A percentile compares a stretch with the other conserved stretches of the same genome.
Conservation (phyloP, 2,888 invertebrate species). For the Hybos culiciformis region DNA sequence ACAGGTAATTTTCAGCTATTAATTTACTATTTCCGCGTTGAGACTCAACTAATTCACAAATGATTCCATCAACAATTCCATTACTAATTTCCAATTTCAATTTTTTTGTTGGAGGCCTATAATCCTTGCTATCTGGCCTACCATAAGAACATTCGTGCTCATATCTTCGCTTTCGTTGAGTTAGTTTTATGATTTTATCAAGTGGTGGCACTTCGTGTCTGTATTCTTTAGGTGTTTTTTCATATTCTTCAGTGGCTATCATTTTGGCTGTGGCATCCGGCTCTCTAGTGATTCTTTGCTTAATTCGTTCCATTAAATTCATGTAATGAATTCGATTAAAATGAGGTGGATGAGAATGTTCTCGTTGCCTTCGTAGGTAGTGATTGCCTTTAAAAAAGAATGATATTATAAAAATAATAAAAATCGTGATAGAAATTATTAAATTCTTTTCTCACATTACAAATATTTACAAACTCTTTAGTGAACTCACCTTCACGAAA, state of each 20-base stretch:
- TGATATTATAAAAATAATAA: not conserved
- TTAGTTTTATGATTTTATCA: not conserved
- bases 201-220: not conserved
- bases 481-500: not conserved
- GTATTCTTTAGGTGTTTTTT: not conserved
- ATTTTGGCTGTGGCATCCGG: not conserved
- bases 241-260: not conserved
- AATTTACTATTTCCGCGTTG: not conserved
- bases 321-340: not conserved
- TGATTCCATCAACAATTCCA: not conserved
- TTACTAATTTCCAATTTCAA: not conserved
- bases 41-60: not conserved
- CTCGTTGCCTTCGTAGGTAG: not conserved
- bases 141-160: too few species aligned
- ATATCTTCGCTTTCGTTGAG: not conserved
- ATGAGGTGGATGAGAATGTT: not conserved
- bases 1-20: not conserved
- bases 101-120: not conserved
- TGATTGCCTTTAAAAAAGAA: not conserved
- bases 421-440: not conserved
- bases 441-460: not conserved
- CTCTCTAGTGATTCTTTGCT: not conserved
- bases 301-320: not conserved
- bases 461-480: too few species aligned
- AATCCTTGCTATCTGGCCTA: too few species aligned